Percentiles rank a stretch among this genome's conserved stretches.
Evolutionary conservation across 2,888 invertebrate genomes (phyloP).

Genomic region (Mystacides longicornis): DNA sequence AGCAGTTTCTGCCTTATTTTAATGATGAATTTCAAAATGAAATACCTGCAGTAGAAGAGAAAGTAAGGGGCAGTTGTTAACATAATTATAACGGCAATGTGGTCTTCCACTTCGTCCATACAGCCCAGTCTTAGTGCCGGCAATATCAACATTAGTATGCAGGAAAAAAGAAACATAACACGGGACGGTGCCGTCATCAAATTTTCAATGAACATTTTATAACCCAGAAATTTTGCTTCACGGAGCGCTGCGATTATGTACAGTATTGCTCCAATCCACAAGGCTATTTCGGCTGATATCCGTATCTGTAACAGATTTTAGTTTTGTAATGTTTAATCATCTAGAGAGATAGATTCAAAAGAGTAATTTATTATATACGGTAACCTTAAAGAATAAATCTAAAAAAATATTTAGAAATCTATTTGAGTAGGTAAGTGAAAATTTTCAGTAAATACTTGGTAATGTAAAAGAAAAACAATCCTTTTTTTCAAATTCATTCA

Average conservation of each 20-base stretch:
- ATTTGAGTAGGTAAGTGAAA: no score
- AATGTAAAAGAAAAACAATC: no score
- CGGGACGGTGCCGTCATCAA: slow-evolving; percentile 65
- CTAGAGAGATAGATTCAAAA: no score
- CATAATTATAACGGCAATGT: slow-evolving; percentile 88
- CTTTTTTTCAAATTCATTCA: no score
- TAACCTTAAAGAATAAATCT: no score
- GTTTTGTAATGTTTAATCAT: no score
- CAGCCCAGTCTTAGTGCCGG: slow-evolving; percentile 81
- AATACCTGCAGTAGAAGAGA: slow-evolving; percentile 93
- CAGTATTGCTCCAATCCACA: slow-evolving; percentile 74
- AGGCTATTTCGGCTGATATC: slow-evolving; percentile 67
- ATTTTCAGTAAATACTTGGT: no score
- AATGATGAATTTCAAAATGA: no score
- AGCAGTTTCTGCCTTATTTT: no score
- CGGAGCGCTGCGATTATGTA: slow-evolving; percentile 79
- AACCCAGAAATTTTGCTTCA: slow-evolving; percentile 86
- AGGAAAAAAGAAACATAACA: slow-evolving; percentile 91
- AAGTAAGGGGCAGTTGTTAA: slow-evolving; percentile 94
- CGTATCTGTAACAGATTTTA: slow-evolving; percentile 62
- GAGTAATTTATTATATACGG: no score
- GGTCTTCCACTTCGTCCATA: slow-evolving; percentile 80
- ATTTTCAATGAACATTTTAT: slow-evolving; percentile 91
- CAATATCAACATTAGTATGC: slow-evolving; percentile 77
- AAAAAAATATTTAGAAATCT: no score